Base-by-base conservation (phyloP, 2,888 invertebrate genomes). In the Callyntrura guangdongensis region DNA sequence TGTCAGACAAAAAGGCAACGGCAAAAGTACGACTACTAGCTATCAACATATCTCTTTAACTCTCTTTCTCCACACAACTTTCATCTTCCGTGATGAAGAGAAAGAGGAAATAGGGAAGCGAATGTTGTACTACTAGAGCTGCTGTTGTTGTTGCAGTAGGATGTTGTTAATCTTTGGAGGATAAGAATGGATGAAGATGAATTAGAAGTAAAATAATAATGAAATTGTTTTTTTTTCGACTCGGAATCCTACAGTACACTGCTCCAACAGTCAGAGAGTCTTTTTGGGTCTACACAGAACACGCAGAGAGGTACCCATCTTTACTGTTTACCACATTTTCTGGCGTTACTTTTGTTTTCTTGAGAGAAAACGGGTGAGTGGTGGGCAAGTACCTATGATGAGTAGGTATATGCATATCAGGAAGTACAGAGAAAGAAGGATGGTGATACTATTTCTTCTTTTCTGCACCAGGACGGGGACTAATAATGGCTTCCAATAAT, bases 111-210 rank as follows among this genome's bases (percentile, higher is more conserved):
- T 12, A 45, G 8, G 36, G 61, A 64, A 82, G 82, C 45, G 64
- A 47, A 22, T 79, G 47, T 59, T 53, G 27, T 25, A 56, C 47
- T 27, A 11, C 56, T 27, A 25, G 1, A 61, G 64, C 14, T 27
- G 1, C 53, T 53, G 53, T 6, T 2, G 36, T 2, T 36, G 36
- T 36, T 53, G 61, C 9, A 22, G 5, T 20, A n/a, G n/a, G 17
- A 56, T n/a, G 59, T 59, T 36, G 36, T 36, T 36, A 36, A 36
- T 36, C 36, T 36, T 36, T 36, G 14, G 20, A 82, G 45, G n/a
- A 49, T 74, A 45, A 25, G 64, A 64, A 17, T n/a, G 74, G 61
- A 82, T 64, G 47, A 64, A 82, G 82, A 82, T 74, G 49, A 74
- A 74, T 74, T 17, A 12, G 74, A 61, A 64, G 27, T 61, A 56